Percentiles rank a stretch among this genome's conserved stretches.
These are phyloP conservation scores for Protosalanx chinensis DNA, from an alignment of 2,797 vertebrate species.

Conservation along the genomic window DNA sequence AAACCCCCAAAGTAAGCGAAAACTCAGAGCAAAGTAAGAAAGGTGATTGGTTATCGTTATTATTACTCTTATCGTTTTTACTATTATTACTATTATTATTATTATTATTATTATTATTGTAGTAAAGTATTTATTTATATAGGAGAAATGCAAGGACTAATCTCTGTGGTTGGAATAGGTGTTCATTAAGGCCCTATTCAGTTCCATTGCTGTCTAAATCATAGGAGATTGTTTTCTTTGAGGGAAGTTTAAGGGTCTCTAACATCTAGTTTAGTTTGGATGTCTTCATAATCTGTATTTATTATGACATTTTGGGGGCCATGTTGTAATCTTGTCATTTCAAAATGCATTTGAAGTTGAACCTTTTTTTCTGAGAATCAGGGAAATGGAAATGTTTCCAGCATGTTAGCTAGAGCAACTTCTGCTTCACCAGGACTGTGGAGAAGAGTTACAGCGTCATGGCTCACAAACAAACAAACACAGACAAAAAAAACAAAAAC, in stretches of 20 bases:
- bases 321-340: constrained; percentile 65
- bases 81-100: constrained; percentile 58
- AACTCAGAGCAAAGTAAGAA: constrained; percentile 66
- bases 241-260: constrained; percentile 47
- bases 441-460: constrained; percentile 75
- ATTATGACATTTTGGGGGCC: constrained; percentile 68
- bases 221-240: constrained; percentile 58
- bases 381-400: constrained; percentile 93
- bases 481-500: constrained; percentile 47
- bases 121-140: constrained; percentile 77
- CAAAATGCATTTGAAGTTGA: constrained; percentile 66
- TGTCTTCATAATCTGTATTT: constrained; percentile 69
- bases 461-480: constrained; percentile 54
- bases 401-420: constrained; percentile 75
- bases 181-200: constrained; percentile 70
- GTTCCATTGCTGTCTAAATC: constrained; percentile 78
- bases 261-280: constrained; percentile 61
- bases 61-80: constrained; percentile 55
- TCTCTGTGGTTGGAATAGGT: constrained; percentile 72
- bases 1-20: constrained; percentile 62
- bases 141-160: constrained; percentile 74
- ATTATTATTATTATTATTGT: constrained; percentile 66
- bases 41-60: constrained; percentile 56
- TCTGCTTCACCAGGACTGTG: constrained; percentile 74
- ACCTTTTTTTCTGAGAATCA: constrained; percentile 79